These are phyloP conservation scores for Anoplius nigerrimus DNA, from an alignment of 2,888 invertebrate species.

Conservation along the genomic window DNA sequence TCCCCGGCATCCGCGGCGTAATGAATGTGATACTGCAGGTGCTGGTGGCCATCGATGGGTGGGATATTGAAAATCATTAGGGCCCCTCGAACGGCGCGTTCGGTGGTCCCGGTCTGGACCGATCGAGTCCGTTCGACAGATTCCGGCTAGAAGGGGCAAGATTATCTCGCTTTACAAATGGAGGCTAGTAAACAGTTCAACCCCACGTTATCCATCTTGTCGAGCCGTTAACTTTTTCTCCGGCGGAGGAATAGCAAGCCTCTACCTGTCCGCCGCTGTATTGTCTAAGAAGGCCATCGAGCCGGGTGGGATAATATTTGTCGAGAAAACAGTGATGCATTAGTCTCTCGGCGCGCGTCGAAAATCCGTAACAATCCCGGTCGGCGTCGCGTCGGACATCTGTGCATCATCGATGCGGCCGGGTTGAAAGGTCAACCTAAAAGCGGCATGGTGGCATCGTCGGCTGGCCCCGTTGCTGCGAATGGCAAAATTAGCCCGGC, in stretches of 20 bases:
- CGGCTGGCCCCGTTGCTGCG: conserved; percentile 22
- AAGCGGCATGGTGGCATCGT: conserved; percentile 16
- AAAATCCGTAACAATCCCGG: no score
- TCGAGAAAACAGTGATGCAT: no score
- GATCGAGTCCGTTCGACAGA: no score
- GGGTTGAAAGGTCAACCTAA: conserved; percentile 7
- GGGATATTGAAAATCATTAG: not conserved
- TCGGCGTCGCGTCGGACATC: no score
- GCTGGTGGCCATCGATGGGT: conserved; percentile 20
- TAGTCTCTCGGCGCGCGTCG: no score
- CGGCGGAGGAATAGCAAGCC: no score
- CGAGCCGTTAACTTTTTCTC: no score
- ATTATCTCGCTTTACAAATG: not conserved
- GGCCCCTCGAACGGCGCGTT: no score
- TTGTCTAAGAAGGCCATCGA: not conserved
- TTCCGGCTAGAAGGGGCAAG: no score
- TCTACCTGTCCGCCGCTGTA: no score
- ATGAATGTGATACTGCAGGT: conserved; percentile 49
- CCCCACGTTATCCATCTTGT: not conserved
- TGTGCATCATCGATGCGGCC: not conserved
- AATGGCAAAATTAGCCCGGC: conserved; percentile 44
- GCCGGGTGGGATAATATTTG: not conserved
- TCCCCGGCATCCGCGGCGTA: conserved; percentile 35
- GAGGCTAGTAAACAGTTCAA: not conserved
- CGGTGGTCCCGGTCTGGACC: no score